These are phyloP conservation scores for Ariopsis seemanni DNA, from an alignment of 2,113 vertebrate species.

Conservation along the genomic window DNA sequence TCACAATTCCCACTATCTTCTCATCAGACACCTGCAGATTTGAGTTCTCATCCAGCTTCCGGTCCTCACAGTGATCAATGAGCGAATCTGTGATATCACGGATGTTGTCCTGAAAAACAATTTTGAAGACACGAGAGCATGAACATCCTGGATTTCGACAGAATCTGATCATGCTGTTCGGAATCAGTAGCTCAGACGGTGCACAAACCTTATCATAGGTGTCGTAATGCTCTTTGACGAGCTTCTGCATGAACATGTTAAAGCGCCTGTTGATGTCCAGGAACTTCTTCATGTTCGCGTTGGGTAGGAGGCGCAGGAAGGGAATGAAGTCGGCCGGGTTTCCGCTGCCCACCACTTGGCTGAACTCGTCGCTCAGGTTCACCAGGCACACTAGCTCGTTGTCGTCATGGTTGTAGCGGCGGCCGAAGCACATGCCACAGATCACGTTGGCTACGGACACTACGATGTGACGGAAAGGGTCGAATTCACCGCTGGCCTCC, in stretches of 20 bases:
- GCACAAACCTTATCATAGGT: conserved; percentile 77
- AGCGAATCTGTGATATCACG: conserved; percentile 91
- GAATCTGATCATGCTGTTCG: neutral
- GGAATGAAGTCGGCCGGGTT: conserved; percentile 88
- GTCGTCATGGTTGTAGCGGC: conserved; percentile 75
- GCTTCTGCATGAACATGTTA: conserved; percentile 69
- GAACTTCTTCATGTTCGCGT: conserved; percentile 70
- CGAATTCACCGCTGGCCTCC: conserved; percentile 71
- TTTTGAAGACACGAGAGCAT: neutral
- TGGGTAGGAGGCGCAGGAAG: conserved; percentile 79
- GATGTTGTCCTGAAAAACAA: conserved; percentile 77
- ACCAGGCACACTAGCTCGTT: conserved; percentile 78
- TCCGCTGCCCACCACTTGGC: conserved; percentile 63
- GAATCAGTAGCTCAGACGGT: neutral
- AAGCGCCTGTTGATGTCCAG: conserved; percentile 73
- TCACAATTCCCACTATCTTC: conserved; percentile 79
- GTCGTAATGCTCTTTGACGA: conserved; percentile 77
- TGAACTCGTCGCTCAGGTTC: conserved; percentile 75
- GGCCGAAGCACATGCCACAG: conserved; percentile 86
- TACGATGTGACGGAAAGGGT: conserved; percentile 79
- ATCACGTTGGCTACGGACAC: conserved; percentile 87
- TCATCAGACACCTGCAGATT: conserved; percentile 72
- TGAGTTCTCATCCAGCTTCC: conserved; percentile 74
- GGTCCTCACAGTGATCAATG: conserved; percentile 85
- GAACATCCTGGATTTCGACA: neutral